A percentile compares a stretch with the other conserved stretches of the same genome.
phyloP scores from a whole-genome alignment of 1,140 invertebrate species.

The Drosophila rhopaloa region DNA sequence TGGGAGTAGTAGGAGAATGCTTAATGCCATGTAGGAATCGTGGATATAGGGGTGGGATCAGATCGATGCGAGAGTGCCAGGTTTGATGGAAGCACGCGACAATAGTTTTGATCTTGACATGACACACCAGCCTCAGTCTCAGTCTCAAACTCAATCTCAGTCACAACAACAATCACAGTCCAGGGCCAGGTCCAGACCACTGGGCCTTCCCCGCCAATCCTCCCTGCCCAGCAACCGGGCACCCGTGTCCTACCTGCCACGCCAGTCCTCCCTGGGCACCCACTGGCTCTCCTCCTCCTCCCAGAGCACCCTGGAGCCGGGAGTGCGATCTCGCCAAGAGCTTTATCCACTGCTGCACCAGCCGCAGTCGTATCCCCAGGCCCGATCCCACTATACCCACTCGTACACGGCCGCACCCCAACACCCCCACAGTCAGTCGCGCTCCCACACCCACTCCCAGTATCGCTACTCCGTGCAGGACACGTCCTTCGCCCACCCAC shows the following conservation, averaged over 20 bases:
- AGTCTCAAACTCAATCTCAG: slow-evolving; percentile 27
- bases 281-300: slow-evolving; percentile 67
- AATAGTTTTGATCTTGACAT: slow-evolving; percentile 82
- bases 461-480: slow-evolving; percentile 47
- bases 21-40: slow-evolving; percentile 85
- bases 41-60: slow-evolving; percentile 85
- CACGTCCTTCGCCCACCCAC: slow-evolving; percentile 62
- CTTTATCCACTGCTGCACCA: slow-evolving; percentile 71
- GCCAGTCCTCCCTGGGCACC: slow-evolving; percentile 26
- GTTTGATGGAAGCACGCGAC: slow-evolving; percentile 79
- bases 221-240: slow-evolving; percentile 26
- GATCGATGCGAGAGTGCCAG: slow-evolving; percentile 83
- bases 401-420: slow-evolving; percentile 21
- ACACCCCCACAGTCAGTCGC: slow-evolving; percentile 7
- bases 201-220: slow-evolving; percentile 45
- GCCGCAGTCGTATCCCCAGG: slow-evolving; percentile 61
- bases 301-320: slow-evolving; percentile 28
- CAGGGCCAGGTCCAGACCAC: slow-evolving; percentile 13
- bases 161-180: slow-evolving; percentile 30
- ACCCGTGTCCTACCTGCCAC: slow-evolving; percentile 19
- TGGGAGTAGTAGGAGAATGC: slow-evolving; percentile 84
- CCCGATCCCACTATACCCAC: slow-evolving; percentile 30
- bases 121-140: slow-evolving; percentile 54
- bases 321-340: slow-evolving; percentile 46
- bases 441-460: slow-evolving; percentile 27